Conservation (phyloP, 2,797 vertebrate species). For the Linurgus olivaceus region DNA sequence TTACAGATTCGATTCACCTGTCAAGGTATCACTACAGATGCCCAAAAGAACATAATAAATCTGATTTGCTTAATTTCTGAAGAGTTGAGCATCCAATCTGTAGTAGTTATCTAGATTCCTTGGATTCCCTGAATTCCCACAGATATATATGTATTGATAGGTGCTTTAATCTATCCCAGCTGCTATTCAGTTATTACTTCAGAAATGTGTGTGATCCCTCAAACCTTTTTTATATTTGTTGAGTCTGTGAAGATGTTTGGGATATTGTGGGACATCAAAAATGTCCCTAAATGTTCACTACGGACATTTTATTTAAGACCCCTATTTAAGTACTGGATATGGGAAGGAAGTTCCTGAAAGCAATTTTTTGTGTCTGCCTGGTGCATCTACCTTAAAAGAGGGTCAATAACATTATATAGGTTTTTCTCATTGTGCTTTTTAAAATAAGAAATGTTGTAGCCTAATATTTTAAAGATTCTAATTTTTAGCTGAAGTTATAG, state of each 20-base stretch:
- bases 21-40: not conserved
- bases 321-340: not conserved
- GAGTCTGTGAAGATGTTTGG: not conserved
- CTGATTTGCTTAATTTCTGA: not conserved
- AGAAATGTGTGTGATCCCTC: not conserved
- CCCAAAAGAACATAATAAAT: not conserved
- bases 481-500: not conserved
- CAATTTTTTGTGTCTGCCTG: not conserved
- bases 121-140: not conserved
- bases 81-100: not conserved
- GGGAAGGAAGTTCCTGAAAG: not conserved
- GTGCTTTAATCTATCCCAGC: not conserved
- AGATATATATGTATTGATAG: not conserved
- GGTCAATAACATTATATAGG: not conserved
- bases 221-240: not conserved
- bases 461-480: not conserved
- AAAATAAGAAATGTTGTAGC: not conserved
- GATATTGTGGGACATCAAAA: not conserved
- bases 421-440: not conserved
- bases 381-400: not conserved
- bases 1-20: not conserved
- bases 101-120: not conserved
- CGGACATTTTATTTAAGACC: not conserved
- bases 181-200: not conserved
- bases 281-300: not conserved